phyloP scores from a whole-genome alignment of 2,888 invertebrate genomes.

The Branchellion lobata region DNA sequence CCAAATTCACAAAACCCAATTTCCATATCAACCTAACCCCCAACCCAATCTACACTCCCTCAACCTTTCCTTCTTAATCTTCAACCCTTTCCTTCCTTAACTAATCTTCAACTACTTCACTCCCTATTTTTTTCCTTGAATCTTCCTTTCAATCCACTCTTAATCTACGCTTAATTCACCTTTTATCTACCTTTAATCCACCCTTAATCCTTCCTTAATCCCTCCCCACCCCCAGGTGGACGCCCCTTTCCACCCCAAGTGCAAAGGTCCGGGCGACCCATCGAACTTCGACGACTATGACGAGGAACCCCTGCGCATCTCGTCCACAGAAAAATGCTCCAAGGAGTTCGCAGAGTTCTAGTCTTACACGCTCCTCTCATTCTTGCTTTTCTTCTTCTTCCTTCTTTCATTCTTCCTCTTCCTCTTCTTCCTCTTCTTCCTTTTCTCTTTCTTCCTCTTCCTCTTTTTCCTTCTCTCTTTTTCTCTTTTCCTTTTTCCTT shows the following conservation, averaged over 20 bases:
- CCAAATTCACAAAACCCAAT: too few relatives aligned
- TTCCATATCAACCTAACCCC: too few relatives aligned
- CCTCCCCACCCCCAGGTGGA: constrained; percentile 69
- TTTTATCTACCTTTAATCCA: too few relatives aligned
- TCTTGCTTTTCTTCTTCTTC: background rate
- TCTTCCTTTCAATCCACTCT: too few relatives aligned
- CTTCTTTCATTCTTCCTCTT: constrained; percentile 6
- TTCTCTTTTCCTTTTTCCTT: too few relatives aligned
- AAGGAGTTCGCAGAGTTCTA: constrained; percentile 96
- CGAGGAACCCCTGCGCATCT: constrained; percentile 93
- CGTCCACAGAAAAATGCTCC: constrained; percentile 95
- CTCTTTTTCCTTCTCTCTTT: too few relatives aligned
- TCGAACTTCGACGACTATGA: constrained; percentile 99
- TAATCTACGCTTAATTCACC: background rate
- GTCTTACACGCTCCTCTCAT: background rate
- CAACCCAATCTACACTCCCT: too few relatives aligned
- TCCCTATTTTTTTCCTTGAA: background rate
- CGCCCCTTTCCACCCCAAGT: constrained; percentile 94
- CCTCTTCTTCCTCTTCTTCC: background rate
- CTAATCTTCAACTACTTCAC: too few relatives aligned
- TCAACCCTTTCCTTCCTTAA: too few relatives aligned
- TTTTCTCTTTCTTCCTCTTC: too few relatives aligned
- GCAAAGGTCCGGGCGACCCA: constrained; percentile 94
- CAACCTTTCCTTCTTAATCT: too few relatives aligned
- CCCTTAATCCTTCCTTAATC: background rate